A percentile compares a stretch with the other conserved stretches of the same genome.
Conservation (phyloP, 2,888 invertebrate genomes). For the Ectemnius lituratus region DNA sequence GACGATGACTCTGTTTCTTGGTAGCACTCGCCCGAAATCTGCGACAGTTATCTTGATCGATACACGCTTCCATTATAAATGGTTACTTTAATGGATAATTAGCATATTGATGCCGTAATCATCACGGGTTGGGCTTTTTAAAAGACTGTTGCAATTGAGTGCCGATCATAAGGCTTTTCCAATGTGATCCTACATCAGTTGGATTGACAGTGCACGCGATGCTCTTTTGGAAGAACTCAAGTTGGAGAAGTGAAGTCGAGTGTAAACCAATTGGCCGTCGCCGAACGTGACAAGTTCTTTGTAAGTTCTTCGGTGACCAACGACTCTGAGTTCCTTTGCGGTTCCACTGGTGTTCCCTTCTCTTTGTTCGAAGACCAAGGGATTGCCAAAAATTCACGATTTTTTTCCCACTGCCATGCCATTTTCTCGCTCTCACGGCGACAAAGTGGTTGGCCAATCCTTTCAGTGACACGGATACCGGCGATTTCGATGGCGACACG, state of each 20-base stretch:
- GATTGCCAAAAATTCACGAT: not conserved
- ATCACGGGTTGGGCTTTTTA: too few species aligned
- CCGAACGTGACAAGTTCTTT: slow-evolving; percentile 67
- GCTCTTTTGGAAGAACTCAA: slow-evolving; percentile 11
- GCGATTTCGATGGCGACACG: slow-evolving; percentile 27
- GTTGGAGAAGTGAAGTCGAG: not conserved
- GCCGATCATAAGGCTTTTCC: slow-evolving; percentile 61
- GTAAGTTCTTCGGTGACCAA: slow-evolving; percentile 3
- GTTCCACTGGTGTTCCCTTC: slow-evolving; percentile 37
- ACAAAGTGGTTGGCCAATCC: too few species aligned
- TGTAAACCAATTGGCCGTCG: slow-evolving; percentile 57
- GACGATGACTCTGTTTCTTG: too few species aligned
- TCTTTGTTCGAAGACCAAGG: slow-evolving; percentile 8
- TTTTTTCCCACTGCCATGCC: not conserved
- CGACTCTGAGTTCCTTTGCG: slow-evolving; percentile 6
- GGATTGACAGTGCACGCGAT: slow-evolving; percentile 66
- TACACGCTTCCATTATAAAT: too few species aligned
- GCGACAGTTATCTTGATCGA: too few species aligned
- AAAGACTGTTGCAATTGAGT: too few species aligned
- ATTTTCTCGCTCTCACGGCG: not conserved
- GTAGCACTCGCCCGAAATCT: too few species aligned
- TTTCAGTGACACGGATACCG: not conserved
- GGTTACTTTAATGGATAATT: too few species aligned
- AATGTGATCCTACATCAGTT: slow-evolving; percentile 56
- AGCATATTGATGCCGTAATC: too few species aligned